phyloP scores from a whole-genome alignment of 92 coral and sea anemone genomes.

The Ricordea florida region DNA sequence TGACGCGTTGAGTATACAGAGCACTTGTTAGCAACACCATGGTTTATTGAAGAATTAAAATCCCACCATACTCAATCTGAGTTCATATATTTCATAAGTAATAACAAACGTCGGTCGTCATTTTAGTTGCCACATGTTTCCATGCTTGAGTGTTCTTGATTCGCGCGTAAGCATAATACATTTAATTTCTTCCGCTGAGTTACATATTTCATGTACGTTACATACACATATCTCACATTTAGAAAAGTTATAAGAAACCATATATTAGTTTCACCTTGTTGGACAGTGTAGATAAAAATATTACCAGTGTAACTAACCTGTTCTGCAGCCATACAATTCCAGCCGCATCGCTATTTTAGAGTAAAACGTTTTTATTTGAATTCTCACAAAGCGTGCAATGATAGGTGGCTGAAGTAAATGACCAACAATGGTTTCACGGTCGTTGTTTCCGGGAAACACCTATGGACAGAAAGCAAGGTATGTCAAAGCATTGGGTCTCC shows the following conservation, averaged over 20 bases:
- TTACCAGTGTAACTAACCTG: not conserved
- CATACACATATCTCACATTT: not conserved
- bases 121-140: too few species aligned
- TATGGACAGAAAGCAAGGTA: not conserved
- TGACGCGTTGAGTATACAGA: not conserved
- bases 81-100: too few species aligned
- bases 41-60: too few species aligned
- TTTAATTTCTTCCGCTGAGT: too few species aligned
- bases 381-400: not conserved
- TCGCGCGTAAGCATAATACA: too few species aligned
- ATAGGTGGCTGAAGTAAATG: not conserved
- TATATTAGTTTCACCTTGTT: not conserved
- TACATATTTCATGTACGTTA: too few species aligned
- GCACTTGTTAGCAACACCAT: not conserved
- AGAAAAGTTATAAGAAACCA: not conserved
- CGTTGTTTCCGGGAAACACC: not conserved
- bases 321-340: not conserved
- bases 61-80: too few species aligned
- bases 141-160: too few species aligned
- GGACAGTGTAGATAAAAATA: not conserved
- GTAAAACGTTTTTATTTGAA: not conserved
- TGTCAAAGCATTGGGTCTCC: too few species aligned
- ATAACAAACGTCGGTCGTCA: too few species aligned
- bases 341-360: not conserved
- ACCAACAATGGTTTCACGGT: not conserved